A percentile compares a stretch with the other conserved stretches of the same genome.
These are phyloP conservation scores for Unio pictorum DNA, from an alignment of 2,888 invertebrate genomes.

Conservation along the genomic window DNA sequence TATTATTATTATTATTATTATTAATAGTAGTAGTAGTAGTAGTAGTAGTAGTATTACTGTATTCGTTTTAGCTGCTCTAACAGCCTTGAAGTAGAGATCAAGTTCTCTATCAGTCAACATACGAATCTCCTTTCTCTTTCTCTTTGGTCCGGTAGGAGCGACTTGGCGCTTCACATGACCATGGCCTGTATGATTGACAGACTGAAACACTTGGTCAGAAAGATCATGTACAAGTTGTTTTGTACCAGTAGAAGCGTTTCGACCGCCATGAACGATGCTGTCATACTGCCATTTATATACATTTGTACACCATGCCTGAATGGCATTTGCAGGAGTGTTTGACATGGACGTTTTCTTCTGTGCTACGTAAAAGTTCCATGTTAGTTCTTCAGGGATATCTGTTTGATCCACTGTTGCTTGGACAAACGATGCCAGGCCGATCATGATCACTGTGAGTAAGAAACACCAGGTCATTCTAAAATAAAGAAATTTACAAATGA, in stretches of 20 bases:
- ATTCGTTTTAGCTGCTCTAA: slow-evolving; percentile 33
- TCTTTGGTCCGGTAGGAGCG: not conserved
- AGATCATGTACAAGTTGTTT: no score
- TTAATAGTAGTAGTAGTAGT: no score
- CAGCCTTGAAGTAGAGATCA: slow-evolving; percentile 17
- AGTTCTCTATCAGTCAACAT: slow-evolving; percentile 25
- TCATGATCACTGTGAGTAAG: no score
- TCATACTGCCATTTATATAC: slow-evolving; percentile 20
- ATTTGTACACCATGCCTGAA: slow-evolving; percentile 20
- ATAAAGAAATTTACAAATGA: no score
- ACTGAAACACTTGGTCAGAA: no score
- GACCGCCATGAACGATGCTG: no score
- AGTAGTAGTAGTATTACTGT: slow-evolving; percentile 7
- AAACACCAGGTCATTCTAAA: no score
- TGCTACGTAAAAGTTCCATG: no score
- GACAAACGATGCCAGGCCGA: not conserved
- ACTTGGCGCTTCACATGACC: no score
- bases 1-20: no score
- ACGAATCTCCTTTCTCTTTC: slow-evolving; percentile 29
- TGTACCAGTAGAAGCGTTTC: no score
- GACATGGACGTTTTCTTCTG: slow-evolving; percentile 4
- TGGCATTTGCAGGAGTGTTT: slow-evolving; percentile 6
- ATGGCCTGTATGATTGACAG: no score
- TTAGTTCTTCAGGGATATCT: not conserved
- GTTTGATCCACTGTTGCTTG: not conserved